phyloP scores from a whole-genome alignment of 1,140 invertebrate genomes.

The Leptinotarsa lineolata region DNA sequence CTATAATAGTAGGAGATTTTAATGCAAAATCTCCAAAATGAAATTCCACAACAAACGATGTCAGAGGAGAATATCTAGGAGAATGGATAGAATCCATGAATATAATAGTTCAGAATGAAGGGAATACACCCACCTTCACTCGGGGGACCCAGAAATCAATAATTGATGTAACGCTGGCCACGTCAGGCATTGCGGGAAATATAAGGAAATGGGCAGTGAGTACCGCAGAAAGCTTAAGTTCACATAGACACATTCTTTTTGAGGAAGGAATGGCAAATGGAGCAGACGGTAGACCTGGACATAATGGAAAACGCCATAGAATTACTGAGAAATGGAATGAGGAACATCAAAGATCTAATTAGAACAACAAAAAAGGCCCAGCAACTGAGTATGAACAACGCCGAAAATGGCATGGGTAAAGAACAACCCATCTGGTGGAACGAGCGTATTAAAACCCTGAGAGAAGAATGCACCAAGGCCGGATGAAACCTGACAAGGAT shows the following conservation, averaged over 20 bases:
- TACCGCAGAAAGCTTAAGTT: neutral
- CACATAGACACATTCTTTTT: neutral
- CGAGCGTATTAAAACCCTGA: neutral
- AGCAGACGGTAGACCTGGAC: neutral
- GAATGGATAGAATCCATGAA: neutral
- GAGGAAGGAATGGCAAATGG: neutral
- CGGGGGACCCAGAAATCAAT: neutral
- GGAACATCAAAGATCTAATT: neutral
- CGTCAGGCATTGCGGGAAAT: neutral
- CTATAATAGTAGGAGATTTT: neutral
- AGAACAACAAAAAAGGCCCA: neutral
- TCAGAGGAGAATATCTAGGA: slow-evolving; percentile 11
- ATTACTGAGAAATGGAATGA: neutral
- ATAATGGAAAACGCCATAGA: neutral
- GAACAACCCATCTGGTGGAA: neutral
- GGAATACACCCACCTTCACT: slow-evolving; percentile 1
- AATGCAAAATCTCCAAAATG: slow-evolving; percentile 8
- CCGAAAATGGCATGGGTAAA: no score
- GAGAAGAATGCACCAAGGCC: neutral
- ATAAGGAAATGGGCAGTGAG: no score
- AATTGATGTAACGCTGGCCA: slow-evolving; percentile 24
- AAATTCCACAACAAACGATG: neutral
- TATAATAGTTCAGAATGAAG: slow-evolving; percentile 3
- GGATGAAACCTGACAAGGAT: neutral
- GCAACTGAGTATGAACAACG: neutral